Evolutionary conservation across 2,888 invertebrate genomes (phyloP), one percentile per base, ranked within the genome.

Genomic region (Vandiemenella viatica): DNA sequence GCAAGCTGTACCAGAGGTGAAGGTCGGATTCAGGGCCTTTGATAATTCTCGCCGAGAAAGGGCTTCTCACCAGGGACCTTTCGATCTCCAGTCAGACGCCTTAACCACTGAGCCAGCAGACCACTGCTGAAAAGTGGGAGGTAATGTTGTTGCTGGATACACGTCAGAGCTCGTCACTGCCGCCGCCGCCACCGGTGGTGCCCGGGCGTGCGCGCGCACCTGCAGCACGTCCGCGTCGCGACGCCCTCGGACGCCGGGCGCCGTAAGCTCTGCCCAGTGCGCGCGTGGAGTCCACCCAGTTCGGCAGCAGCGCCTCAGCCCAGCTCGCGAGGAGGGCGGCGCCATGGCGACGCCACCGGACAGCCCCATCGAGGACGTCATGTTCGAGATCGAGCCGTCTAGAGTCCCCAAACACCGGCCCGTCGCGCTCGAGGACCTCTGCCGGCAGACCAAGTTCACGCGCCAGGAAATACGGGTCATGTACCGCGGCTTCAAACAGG

Each of bases 401-500:
- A 71, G 86, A 60, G 75, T 79, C 17, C 86, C 86, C 55, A 86
- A 86, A 60, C 83, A 86, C 18, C 77, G 86, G 55, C 87, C 88
- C 41, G 88, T 88, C 42, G 86, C 87, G 17, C 74, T 90, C 55
- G 92, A 93, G 64, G 90, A 91, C 64, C 74, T 95, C 51, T 90
- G 91, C 67, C 76, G 86, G 59, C 87, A 88, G 67, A 93, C 93
- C 49, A 93, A 95, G 69, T 96, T 96, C 72, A 86, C 91, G 45
- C 79, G 89, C 61, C 89, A 89, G 66, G 96, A 96, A 70, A 90
- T 96, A 57, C 80, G 95, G 59, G 88, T 93, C 62, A 93, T 96
- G 90, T 96, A 96, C 68, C 74, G 95, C 61, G 95, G 95, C 57
- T 96, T 96, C 68, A 96, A 96, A 72, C 89, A 90, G 80, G 91